Conservation (phyloP, 2,113 vertebrate genomes). For the Ardeotis arabs region DNA sequence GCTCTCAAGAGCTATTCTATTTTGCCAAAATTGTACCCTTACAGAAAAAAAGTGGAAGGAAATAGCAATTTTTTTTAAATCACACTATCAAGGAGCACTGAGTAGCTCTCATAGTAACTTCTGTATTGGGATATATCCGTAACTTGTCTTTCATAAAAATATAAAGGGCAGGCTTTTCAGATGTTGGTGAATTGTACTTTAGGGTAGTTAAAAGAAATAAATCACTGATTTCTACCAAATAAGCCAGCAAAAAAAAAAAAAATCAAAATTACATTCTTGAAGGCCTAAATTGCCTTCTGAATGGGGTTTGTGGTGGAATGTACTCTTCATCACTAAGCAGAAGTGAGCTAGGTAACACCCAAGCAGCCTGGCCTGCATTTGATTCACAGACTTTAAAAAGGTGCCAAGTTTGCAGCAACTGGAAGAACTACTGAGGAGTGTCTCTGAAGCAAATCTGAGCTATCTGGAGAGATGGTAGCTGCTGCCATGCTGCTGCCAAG, state of each 20-base stretch:
- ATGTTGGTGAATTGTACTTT: neutral
- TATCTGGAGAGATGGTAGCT: neutral
- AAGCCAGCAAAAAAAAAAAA: neutral
- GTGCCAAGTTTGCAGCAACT: neutral
- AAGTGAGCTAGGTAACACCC: neutral
- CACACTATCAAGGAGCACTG: neutral
- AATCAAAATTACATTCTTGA: neutral
- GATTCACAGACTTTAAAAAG: neutral
- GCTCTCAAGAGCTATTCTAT: neutral
- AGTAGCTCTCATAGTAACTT: neutral
- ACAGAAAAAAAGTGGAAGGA: neutral
- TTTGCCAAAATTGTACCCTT: neutral
- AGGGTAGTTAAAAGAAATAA: neutral
- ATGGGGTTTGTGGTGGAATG: neutral
- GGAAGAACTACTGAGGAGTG: neutral
- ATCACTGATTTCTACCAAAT: neutral
- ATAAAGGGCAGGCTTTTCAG: neutral
- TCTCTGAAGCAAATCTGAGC: neutral
- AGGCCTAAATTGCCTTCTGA: neutral
- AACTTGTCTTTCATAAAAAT: neutral
- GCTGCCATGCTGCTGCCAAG: neutral
- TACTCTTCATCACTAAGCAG: neutral
- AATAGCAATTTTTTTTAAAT: neutral
- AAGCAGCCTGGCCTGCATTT: neutral
- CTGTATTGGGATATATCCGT: fast-evolving